A percentile compares a stretch with the other conserved stretches of the same genome.
These are phyloP conservation scores for Bovichtus diacanthus DNA, from an alignment of 2,797 vertebrate genomes.

Conservation along the genomic window DNA sequence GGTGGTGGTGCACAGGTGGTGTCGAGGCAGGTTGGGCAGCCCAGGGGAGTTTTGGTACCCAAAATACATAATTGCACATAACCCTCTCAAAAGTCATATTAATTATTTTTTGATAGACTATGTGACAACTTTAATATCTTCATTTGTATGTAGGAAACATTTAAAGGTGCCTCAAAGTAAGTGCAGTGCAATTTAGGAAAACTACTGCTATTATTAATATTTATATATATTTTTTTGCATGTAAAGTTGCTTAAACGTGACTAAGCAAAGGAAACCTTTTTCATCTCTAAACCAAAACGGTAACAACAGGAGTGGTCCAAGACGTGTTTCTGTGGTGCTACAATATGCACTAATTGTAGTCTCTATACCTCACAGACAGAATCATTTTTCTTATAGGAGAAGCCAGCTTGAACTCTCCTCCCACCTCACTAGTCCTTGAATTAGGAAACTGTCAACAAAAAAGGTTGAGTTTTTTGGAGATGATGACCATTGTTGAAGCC, in stretches of 20 bases:
- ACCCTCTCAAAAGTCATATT: no score
- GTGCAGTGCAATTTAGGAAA: background rate
- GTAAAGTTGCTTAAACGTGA: no score
- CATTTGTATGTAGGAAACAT: background rate
- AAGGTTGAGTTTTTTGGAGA: background rate
- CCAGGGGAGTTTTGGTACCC: background rate
- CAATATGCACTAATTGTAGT: no score
- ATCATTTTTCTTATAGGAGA: background rate
- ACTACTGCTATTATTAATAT: no score
- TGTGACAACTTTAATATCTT: background rate
- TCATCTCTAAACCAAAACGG: no score
- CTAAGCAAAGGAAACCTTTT: no score
- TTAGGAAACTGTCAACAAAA: slow-evolving; percentile 7
- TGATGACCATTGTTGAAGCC: slow-evolving; percentile 9
- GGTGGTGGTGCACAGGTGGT: no score
- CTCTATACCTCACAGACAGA: background rate
- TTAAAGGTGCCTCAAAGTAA: background rate
- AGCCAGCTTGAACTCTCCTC: background rate
- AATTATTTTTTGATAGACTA: background rate
- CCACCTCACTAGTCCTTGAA: background rate
- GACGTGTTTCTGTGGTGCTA: no score
- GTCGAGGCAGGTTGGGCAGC: no score
- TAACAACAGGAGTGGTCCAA: no score
- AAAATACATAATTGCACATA: background rate
- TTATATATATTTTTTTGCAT: no score